Conservation (phyloP, 2,797 vertebrate species). For the Myotis myotis region DNA sequence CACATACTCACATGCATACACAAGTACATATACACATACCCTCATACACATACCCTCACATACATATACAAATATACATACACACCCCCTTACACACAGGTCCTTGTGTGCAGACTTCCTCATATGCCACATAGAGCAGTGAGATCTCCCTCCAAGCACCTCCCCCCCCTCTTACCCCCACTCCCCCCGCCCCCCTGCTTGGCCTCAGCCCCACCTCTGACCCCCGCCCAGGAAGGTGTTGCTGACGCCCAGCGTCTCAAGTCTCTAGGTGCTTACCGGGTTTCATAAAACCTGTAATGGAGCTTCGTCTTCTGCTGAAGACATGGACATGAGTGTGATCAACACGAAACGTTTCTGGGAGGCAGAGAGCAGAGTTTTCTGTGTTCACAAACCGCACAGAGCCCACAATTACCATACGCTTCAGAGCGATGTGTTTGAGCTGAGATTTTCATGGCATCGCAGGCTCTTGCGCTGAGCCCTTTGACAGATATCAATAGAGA, state of each 20-base stretch:
- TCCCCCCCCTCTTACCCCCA: too few relatives aligned
- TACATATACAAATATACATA: not conserved
- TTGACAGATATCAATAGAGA: not conserved
- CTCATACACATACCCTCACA: not conserved
- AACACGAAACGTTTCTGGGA: not conserved
- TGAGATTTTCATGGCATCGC: not conserved
- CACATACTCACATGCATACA: too few relatives aligned
- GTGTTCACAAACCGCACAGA: not conserved
- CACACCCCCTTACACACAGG: not conserved
- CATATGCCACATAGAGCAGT: rapidly evolving
- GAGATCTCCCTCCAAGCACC: not conserved
- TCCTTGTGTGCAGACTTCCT: not conserved
- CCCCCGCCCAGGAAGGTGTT: not conserved
- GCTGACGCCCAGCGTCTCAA: not conserved
- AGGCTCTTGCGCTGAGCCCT: not conserved
- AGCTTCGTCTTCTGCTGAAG: not conserved
- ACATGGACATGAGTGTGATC: not conserved
- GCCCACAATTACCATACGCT: not conserved
- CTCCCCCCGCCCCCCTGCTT: too few relatives aligned
- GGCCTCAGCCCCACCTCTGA: too few relatives aligned
- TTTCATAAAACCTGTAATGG: not conserved
- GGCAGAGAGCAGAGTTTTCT: not conserved
- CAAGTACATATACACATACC: too few relatives aligned
- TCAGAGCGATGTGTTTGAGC: not conserved
- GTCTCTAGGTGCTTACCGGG: not conserved